A percentile compares a stretch with the other conserved stretches of the same genome.
These are phyloP conservation scores for Lucinisca nassula DNA, from an alignment of 2,888 invertebrate species.

Conservation along the genomic window DNA sequence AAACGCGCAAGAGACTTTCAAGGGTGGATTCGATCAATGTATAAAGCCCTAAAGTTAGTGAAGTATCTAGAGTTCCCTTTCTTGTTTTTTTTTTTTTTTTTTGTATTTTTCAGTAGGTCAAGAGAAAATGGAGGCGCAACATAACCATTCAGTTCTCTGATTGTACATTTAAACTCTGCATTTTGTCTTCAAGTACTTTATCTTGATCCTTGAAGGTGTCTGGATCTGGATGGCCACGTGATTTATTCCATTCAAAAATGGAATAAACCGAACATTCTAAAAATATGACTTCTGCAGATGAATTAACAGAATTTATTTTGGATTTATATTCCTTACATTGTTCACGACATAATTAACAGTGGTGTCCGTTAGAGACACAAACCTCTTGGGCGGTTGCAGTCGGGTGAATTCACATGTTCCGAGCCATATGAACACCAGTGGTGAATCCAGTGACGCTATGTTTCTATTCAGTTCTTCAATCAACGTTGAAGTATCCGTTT, in stretches of 20 bases:
- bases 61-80: not conserved
- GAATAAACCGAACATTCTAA: not conserved
- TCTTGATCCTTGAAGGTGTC: not conserved
- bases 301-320: not conserved
- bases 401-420: slow-evolving; percentile 19
- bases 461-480: not conserved
- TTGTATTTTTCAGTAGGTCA: not conserved
- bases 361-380: not conserved
- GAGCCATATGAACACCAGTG: slow-evolving; percentile 10
- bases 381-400: not conserved
- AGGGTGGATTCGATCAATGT: not conserved
- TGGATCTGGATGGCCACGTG: not conserved
- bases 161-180: not conserved
- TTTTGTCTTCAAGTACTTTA: not conserved
- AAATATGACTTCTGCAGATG: not conserved
- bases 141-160: not conserved
- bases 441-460: not conserved
- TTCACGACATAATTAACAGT: not conserved
- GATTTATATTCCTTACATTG: not conserved
- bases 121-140: not conserved
- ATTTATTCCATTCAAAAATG: not conserved
- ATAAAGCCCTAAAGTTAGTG: not conserved
- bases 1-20: not conserved
- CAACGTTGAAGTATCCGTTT: not conserved
- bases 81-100: not conserved